Evolutionary conservation across 1,140 invertebrate genomes (phyloP).

Genomic region (Pogonognathellus flavescens): DNA sequence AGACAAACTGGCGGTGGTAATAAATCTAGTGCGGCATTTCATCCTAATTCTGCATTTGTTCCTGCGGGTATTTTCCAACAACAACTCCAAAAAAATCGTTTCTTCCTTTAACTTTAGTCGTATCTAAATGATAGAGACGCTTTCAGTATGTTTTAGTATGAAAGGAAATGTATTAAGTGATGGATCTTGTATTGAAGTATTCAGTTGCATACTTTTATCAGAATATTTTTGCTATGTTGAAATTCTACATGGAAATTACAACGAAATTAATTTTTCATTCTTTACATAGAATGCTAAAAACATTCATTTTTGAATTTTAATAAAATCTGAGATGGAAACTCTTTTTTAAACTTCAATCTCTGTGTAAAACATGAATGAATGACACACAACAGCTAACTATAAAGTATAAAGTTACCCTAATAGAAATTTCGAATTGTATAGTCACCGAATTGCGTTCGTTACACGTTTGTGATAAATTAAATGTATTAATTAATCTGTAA

Average conservation of each 20-base stretch:
- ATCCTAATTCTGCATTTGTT: constrained; percentile 53
- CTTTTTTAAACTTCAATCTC: no score
- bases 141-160: background rate
- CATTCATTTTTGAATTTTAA: no score
- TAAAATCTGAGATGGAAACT: no score
- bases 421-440: background rate
- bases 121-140: background rate
- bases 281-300: background rate
- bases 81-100: constrained; percentile 54
- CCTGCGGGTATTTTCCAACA: constrained; percentile 57
- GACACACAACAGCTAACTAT: no score
- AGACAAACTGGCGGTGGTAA: constrained; percentile 32
- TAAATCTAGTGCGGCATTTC: constrained; percentile 28
- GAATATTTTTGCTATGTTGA: no score
- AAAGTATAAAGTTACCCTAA: no score
- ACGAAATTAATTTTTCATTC: background rate
- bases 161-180: background rate
- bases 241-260: no score
- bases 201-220: background rate
- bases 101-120: constrained; percentile 22
- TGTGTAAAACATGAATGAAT: no score
- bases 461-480: constrained; percentile 39
- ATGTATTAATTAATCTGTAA: background rate
- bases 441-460: constrained; percentile 33
- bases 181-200: background rate